These are phyloP conservation scores for Rhynchophorus ferrugineus DNA, from an alignment of 1,140 invertebrate species.

Conservation along the genomic window DNA sequence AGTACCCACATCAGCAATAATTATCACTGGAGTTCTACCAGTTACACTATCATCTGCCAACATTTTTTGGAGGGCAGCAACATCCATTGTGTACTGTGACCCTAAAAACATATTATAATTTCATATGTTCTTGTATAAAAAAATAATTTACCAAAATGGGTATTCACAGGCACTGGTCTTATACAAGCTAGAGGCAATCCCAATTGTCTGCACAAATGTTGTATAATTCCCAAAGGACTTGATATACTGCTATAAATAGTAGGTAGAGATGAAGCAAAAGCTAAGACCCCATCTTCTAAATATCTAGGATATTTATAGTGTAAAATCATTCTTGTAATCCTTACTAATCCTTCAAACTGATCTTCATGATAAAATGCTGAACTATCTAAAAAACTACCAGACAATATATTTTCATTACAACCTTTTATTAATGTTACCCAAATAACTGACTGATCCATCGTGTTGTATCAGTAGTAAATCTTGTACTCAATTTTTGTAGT, in stretches of 20 bases:
- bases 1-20: conserved; percentile 77
- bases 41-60: conserved; percentile 70
- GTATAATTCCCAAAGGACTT: conserved; percentile 63
- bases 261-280: conserved; percentile 64
- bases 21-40: conserved; percentile 64
- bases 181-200: conserved; percentile 74
- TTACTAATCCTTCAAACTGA: conserved; percentile 43
- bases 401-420: not conserved
- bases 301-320: conserved; percentile 76
- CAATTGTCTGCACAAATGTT: conserved; percentile 68
- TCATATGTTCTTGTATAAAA: too few species aligned
- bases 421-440: conserved; percentile 50
- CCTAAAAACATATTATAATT: too few species aligned
- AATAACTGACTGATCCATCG: conserved; percentile 74
- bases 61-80: conserved; percentile 68
- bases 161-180: conserved; percentile 73
- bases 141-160: conserved; percentile 51
- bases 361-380: conserved; percentile 35
- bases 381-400: conserved; percentile 30
- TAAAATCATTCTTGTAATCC: conserved; percentile 67
- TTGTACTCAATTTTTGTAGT: conserved; percentile 60
- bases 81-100: conserved; percentile 68
- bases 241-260: conserved; percentile 76
- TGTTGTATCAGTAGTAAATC: conserved; percentile 66
- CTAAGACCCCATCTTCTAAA: conserved; percentile 67